Conservation (phyloP, 2,113 vertebrate species). For the Perca flavescens region DNA sequence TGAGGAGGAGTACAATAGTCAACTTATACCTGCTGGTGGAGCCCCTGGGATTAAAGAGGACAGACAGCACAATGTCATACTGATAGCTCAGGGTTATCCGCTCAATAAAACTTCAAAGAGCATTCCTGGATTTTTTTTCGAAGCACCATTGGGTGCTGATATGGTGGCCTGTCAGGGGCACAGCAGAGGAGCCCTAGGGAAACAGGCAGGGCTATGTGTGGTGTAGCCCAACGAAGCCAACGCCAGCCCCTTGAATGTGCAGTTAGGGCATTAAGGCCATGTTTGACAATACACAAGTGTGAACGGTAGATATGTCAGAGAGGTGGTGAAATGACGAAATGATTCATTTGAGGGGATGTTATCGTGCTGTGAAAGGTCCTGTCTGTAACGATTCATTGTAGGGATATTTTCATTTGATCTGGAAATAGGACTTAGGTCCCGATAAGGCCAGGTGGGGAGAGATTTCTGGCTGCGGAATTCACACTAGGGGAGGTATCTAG, state of each 20-base stretch:
- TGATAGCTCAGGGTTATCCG: slow-evolving; percentile 74
- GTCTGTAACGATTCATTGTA: slow-evolving; percentile 67
- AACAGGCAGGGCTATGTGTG: slow-evolving; percentile 62
- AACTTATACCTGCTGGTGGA: slow-evolving; percentile 65
- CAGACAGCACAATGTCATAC: slow-evolving; percentile 63
- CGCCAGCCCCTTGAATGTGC: slow-evolving; percentile 4
- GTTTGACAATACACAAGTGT: slow-evolving; percentile 64
- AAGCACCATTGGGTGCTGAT: slow-evolving; percentile 63
- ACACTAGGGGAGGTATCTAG: slow-evolving; percentile 39
- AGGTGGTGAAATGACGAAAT: slow-evolving; percentile 63
- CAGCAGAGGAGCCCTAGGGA: slow-evolving; percentile 30
- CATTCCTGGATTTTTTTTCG: slow-evolving; percentile 69
- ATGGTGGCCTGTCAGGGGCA: slow-evolving; percentile 45
- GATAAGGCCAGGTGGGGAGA: slow-evolving; percentile 63
- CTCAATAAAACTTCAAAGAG: slow-evolving; percentile 82
- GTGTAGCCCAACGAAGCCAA: slow-evolving; percentile 61
- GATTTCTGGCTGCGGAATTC: slow-evolving; percentile 59
- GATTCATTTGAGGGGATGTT: slow-evolving; percentile 51
- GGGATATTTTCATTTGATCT: slow-evolving; percentile 71
- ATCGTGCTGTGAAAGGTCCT: slow-evolving; percentile 64
- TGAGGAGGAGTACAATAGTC: slow-evolving; percentile 69
- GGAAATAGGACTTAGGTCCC: slow-evolving; percentile 41
- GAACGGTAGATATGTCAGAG: slow-evolving; percentile 60
- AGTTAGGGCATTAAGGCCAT: slow-evolving; percentile 8
- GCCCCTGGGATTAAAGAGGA: slow-evolving; percentile 63